Percentiles rank a stretch among this genome's conserved stretches.
Evolutionary conservation across 2,888 invertebrate species (phyloP).

Genomic region (Homarus gammarus): DNA sequence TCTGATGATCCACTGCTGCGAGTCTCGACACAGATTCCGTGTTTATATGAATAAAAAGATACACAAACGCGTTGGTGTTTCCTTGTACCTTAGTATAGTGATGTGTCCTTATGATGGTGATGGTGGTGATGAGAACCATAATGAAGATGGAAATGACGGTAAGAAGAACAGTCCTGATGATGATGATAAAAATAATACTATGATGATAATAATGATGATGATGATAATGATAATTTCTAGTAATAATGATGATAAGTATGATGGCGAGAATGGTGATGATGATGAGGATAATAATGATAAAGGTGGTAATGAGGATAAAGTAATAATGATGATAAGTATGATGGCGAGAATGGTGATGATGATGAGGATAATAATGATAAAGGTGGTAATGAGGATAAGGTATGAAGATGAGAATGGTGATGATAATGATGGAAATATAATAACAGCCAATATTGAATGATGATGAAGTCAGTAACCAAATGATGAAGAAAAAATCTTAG

Average conservation of each 20-base stretch:
- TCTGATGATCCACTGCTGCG: slow-evolving; percentile 26
- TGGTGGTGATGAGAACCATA: neutral
- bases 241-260: neutral
- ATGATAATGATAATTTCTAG: neutral
- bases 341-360: neutral
- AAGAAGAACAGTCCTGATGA: no score
- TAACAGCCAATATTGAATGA: no score
- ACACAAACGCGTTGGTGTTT: slow-evolving; percentile 56
- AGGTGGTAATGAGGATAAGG: neutral
- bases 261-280: neutral
- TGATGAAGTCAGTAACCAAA: no score
- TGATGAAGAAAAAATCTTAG: no score
- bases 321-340: neutral
- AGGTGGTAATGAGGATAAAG: neutral
- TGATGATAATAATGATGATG: no score
- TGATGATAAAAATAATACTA: no score
- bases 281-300: neutral
- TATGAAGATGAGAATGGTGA: neutral
- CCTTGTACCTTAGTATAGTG: neutral
- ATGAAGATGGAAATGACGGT: neutral
- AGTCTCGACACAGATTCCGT: slow-evolving; percentile 69
- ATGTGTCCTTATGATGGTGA: neutral
- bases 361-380: neutral
- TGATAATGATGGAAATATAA: slow-evolving; percentile 4
- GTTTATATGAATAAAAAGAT: slow-evolving; percentile 67